A percentile compares a stretch with the other conserved stretches of the same genome.
Evolutionary conservation across 2,797 vertebrate species (phyloP).

Genomic region (Orestias chungarensis): DNA sequence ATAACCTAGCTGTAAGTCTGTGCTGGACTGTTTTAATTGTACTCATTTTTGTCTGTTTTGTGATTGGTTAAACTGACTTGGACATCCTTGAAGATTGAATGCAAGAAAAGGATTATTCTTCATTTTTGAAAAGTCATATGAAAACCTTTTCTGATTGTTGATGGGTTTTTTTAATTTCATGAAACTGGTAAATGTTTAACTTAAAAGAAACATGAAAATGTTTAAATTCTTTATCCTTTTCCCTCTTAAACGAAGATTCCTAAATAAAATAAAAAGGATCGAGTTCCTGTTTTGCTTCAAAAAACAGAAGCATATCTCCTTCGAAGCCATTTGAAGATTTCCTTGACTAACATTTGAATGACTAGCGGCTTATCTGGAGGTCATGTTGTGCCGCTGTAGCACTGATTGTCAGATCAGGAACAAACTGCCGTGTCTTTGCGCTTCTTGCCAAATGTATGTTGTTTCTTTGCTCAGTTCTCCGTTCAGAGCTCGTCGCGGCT

Average conservation of each 20-base stretch:
- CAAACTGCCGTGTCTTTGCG: constrained; percentile 31
- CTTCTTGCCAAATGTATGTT: constrained; percentile 56
- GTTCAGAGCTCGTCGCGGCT: constrained; percentile 55
- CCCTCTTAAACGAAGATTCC: no score
- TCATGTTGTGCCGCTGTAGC: constrained; percentile 20
- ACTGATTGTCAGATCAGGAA: constrained; percentile 53
- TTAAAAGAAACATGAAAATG: neutral
- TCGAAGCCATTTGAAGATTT: neutral
- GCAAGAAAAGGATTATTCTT: neutral
- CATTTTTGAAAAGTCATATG: no score
- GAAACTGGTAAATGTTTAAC: neutral
- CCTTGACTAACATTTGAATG: neutral
- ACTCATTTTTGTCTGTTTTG: no score
- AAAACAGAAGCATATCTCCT: neutral
- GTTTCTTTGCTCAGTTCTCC: constrained; percentile 43
- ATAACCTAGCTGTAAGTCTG: neutral
- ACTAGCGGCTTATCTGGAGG: neutral
- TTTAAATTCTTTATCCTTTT: neutral
- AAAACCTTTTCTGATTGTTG: no score
- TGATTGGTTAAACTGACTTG: no score
- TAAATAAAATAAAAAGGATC: no score
- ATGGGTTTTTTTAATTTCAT: no score
- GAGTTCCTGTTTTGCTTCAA: no score
- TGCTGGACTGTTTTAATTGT: neutral
- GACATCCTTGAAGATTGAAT: neutral